A percentile compares a stretch with the other conserved stretches of the same genome.
These are phyloP conservation scores for Drosophila buzzatii DNA, from an alignment of 2,888 invertebrate genomes.

Conservation along the genomic window DNA sequence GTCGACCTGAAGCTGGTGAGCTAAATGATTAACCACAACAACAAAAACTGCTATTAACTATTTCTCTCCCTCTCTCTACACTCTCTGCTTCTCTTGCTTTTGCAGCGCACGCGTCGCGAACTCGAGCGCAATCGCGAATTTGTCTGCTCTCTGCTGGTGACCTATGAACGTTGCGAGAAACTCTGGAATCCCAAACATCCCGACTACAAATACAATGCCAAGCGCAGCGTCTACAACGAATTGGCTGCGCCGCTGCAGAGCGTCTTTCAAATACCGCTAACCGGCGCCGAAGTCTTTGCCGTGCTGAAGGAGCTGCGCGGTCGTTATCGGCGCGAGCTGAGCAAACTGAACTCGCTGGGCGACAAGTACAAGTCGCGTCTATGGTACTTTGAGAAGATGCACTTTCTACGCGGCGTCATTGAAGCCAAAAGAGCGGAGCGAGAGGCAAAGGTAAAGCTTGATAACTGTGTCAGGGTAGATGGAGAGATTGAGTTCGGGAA, in stretches of 20 bases:
- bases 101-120: conserved; percentile 67
- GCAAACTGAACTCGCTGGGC: conserved; percentile 66
- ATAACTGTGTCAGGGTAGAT: no score
- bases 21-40: conserved; percentile 9
- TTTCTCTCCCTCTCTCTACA: not conserved
- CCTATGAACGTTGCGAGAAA: conserved; percentile 73
- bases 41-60: conserved; percentile 3
- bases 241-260: conserved; percentile 66
- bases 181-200: conserved; percentile 81
- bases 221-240: conserved; percentile 70
- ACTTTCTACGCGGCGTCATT: conserved; percentile 71
- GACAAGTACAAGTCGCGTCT: conserved; percentile 71
- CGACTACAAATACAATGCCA: conserved; percentile 81
- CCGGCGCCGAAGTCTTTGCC: conserved; percentile 73
- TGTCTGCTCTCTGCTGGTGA: conserved; percentile 67
- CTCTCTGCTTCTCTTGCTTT: not conserved
- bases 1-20: conserved; percentile 65
- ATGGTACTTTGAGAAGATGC: conserved; percentile 80
- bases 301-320: conserved; percentile 73
- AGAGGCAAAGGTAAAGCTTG: conserved; percentile 62
- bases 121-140: conserved; percentile 73
- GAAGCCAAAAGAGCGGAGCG: conserved; percentile 72
- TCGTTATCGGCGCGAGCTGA: conserved; percentile 74
- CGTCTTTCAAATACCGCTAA: conserved; percentile 67
- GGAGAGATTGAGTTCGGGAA: no score